A percentile compares a stretch with the other conserved stretches of the same genome.
Evolutionary conservation across 2,113 vertebrate species (phyloP).

Genomic region (Puntigrus tetrazona): DNA sequence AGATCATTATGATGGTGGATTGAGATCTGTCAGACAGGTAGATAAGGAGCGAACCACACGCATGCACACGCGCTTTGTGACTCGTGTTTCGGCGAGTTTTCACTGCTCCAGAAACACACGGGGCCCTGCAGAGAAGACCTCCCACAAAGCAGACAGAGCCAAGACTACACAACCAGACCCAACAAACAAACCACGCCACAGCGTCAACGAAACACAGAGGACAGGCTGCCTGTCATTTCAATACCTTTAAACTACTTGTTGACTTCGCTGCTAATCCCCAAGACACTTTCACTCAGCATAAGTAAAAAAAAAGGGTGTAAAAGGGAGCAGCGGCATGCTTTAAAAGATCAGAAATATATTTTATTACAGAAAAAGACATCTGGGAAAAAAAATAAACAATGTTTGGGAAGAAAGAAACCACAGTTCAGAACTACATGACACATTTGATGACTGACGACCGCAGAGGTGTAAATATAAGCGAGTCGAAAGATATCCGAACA

Average conservation of each 20-base stretch:
- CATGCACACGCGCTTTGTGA: not conserved
- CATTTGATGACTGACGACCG: not conserved
- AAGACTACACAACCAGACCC: slow-evolving; percentile 31
- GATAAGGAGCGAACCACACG: slow-evolving; percentile 45
- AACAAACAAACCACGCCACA: slow-evolving; percentile 38
- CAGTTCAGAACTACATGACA: not conserved
- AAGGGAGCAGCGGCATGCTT: not conserved
- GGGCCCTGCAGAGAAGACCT: slow-evolving; percentile 23
- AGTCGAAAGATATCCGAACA: not conserved
- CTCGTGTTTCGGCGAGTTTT: slow-evolving; percentile 25
- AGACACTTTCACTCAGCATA: not conserved
- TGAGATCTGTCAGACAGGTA: slow-evolving; percentile 42
- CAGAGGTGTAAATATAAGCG: not conserved
- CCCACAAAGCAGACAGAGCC: slow-evolving; percentile 28
- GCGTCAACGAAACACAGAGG: slow-evolving; percentile 6
- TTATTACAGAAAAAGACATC: not conserved
- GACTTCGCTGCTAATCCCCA: slow-evolving; percentile 3
- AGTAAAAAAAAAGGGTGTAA: not conserved
- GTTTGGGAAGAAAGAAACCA: not conserved
- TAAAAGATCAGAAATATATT: not conserved
- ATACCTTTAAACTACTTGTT: slow-evolving; percentile 23
- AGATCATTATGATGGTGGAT: slow-evolving; percentile 35
- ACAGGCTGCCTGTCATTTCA: slow-evolving; percentile 6
- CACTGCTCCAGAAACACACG: slow-evolving; percentile 24
- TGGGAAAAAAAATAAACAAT: not conserved